Percentiles rank a stretch among this genome's conserved stretches.
Conservation (phyloP, 30 jellyfish, hydroid and myxozoan genomes). For the Nemopilema nomurai region DNA sequence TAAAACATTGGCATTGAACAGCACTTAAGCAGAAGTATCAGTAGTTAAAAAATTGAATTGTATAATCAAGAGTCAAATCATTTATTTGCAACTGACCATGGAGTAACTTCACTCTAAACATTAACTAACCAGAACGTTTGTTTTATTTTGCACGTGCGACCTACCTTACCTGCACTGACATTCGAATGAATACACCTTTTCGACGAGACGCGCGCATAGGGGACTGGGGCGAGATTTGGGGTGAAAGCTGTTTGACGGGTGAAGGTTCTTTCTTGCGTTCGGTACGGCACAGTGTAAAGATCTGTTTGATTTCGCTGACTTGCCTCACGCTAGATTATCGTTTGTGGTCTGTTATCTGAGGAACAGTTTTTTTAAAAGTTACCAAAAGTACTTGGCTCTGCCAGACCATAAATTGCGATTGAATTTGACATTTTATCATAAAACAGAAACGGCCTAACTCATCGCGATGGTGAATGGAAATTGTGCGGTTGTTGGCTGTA, state of each 20-base stretch:
- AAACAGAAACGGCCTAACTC: not conserved
- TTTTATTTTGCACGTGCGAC: too few relatives aligned
- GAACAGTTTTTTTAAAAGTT: not conserved
- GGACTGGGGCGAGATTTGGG: not conserved
- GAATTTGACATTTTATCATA: not conserved
- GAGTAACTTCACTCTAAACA: too few relatives aligned
- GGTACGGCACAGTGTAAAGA: not conserved
- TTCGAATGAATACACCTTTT: too few relatives aligned
- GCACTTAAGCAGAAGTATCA: too few relatives aligned
- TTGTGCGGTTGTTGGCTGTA: slow-evolving; percentile 50
- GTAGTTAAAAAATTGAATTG: too few relatives aligned
- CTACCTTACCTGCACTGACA: too few relatives aligned
- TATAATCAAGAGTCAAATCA: too few relatives aligned
- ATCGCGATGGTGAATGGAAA: slow-evolving; percentile 40
- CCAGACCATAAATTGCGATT: not conserved
- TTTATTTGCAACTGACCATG: too few relatives aligned
- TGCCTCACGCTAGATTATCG: not conserved
- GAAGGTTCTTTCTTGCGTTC: not conserved
- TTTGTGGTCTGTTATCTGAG: not conserved
- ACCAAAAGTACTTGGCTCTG: not conserved
- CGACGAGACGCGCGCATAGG: not conserved
- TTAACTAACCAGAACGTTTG: too few relatives aligned
- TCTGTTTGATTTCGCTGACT: not conserved
- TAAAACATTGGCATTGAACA: too few relatives aligned
- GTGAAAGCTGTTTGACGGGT: not conserved